phyloP scores from a whole-genome alignment of 2,888 invertebrate species.

The Lepidochitona cinerea region DNA sequence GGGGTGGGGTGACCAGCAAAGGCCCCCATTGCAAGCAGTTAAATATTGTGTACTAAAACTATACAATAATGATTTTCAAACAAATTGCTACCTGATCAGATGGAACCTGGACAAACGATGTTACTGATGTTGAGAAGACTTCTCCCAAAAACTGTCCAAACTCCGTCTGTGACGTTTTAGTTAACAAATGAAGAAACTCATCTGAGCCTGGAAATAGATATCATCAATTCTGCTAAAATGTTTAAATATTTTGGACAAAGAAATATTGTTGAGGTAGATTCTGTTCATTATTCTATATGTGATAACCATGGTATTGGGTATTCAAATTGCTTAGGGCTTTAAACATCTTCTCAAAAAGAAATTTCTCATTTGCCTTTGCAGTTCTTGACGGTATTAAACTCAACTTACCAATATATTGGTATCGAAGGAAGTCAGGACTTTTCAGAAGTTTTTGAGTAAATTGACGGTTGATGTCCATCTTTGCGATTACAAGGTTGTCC shows the following conservation, averaged over 20 bases:
- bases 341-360: no score
- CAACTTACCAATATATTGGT: constrained; percentile 28
- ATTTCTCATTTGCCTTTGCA: no score
- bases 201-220: constrained; percentile 16
- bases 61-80: background rate
- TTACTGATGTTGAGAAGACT: constrained; percentile 24
- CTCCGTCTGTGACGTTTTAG: background rate
- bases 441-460: constrained; percentile 17
- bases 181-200: constrained; percentile 8
- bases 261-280: no score
- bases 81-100: constrained; percentile 15
- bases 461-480: background rate
- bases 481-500: constrained; percentile 4
- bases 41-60: background rate
- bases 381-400: background rate
- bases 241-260: no score
- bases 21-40: no score
- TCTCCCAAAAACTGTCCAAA: constrained; percentile 25
- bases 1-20: no score
- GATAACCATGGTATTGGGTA: no score
- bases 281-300: no score
- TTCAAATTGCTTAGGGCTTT: no score
- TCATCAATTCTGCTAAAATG: no score
- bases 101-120: constrained; percentile 28
- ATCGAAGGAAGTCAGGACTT: constrained; percentile 28